Conservation (phyloP, 2,888 invertebrate genomes). For the Drosophila emarginata region DNA sequence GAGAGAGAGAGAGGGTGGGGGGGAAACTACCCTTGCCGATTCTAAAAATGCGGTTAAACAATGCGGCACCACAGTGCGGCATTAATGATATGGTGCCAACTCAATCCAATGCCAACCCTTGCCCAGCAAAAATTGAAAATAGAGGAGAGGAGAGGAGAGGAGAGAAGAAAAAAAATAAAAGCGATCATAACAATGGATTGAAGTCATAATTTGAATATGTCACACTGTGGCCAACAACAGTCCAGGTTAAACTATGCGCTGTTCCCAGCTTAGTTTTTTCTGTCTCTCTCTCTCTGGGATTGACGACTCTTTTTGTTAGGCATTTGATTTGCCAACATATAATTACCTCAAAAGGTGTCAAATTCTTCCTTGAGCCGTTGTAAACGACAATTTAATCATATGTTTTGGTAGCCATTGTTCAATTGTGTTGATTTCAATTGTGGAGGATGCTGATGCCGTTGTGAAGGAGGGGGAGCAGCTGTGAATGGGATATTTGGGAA, state of each 20-base stretch:
- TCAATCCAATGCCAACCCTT: slow-evolving; percentile 26
- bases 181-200: slow-evolving; percentile 55
- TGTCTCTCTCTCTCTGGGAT: slow-evolving; percentile 24
- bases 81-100: slow-evolving; percentile 78
- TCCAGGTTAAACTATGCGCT: background rate
- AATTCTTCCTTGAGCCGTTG: slow-evolving; percentile 53
- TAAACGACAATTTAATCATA: slow-evolving; percentile 70
- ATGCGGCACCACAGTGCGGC: slow-evolving; percentile 77
- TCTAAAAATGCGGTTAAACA: slow-evolving; percentile 58
- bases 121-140: background rate
- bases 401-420: slow-evolving; percentile 55
- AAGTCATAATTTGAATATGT: slow-evolving; percentile 67
- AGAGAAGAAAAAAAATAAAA: background rate
- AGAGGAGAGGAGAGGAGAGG: no score
- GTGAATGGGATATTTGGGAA: background rate
- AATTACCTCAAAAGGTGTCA: slow-evolving; percentile 69
- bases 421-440: slow-evolving; percentile 1
- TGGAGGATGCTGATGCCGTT: background rate
- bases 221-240: slow-evolving; percentile 48
- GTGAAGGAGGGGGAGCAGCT: slow-evolving; percentile 9
- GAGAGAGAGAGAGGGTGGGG: slow-evolving; percentile 27
- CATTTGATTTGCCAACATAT: slow-evolving; percentile 52
- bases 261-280: slow-evolving; percentile 51
- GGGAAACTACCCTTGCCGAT: slow-evolving; percentile 38
- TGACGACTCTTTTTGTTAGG: slow-evolving; percentile 47